phyloP scores from a whole-genome alignment of 2,113 vertebrate species.

The Sclerurus mexicanus region DNA sequence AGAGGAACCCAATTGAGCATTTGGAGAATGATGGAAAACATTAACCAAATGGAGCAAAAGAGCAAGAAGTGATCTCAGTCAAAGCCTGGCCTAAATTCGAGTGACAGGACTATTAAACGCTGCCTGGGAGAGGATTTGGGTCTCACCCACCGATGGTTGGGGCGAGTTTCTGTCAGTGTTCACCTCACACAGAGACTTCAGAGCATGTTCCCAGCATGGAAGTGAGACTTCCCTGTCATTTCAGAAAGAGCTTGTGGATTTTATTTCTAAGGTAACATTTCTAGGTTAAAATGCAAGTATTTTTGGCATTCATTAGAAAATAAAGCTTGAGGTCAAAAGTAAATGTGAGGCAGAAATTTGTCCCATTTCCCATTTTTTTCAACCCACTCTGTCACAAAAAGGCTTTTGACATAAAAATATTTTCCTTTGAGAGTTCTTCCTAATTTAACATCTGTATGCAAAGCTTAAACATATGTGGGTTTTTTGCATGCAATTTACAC shows the following conservation, averaged over 20 bases:
- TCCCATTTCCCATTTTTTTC: neutral
- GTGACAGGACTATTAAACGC: neutral
- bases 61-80: neutral
- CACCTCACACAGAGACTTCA: too few species aligned
- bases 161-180: neutral
- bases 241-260: neutral
- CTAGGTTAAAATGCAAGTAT: neutral
- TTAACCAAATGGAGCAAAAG: neutral
- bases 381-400: neutral
- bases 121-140: neutral
- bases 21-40: neutral
- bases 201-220: fast-evolving
- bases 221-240: neutral
- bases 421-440: neutral
- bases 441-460: neutral
- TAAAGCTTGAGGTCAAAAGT: neutral
- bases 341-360: neutral
- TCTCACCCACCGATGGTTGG: fast-evolving
- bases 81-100: neutral
- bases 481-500: neutral
- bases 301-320: neutral
- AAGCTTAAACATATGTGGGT: neutral
- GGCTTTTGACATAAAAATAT: neutral
- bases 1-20: neutral
- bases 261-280: neutral